Conservation (phyloP, 2,113 vertebrate species). For the Alces alces region DNA sequence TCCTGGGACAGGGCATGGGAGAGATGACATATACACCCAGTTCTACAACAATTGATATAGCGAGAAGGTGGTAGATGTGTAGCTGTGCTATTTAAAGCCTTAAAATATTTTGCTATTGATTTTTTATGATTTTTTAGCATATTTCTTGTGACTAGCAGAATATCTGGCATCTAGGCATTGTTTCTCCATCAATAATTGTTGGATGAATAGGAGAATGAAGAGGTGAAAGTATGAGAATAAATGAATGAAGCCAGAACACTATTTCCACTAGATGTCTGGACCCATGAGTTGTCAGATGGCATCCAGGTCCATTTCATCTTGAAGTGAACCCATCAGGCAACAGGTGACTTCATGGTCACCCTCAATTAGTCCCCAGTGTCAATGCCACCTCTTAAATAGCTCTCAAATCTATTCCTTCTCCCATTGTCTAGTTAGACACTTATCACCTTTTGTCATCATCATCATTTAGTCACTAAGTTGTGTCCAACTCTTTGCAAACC, state of each 20-base stretch:
- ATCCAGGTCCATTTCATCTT: not conserved
- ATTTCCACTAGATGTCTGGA: not conserved
- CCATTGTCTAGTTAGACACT: not conserved
- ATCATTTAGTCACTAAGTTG: not conserved
- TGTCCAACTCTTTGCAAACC: not conserved
- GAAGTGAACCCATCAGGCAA: not conserved
- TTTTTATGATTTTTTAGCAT: not conserved
- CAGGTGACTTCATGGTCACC: not conserved
- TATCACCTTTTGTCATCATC: not conserved
- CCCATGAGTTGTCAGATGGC: not conserved
- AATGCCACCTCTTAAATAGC: not conserved
- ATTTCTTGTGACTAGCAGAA: not conserved
- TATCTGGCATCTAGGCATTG: not conserved
- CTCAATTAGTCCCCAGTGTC: not conserved
- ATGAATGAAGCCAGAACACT: not conserved
- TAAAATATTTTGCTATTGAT: not conserved
- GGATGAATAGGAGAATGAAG: not conserved
- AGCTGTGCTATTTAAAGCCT: not conserved
- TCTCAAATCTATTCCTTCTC: not conserved
- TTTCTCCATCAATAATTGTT: not conserved
- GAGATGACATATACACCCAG: fast-evolving
- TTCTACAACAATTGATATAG: not conserved
- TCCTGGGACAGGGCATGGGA: not conserved
- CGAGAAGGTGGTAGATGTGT: not conserved
- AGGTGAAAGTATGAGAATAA: not conserved